phyloP scores from a whole-genome alignment of 2,113 vertebrate genomes.

The Strigops habroptila region DNA sequence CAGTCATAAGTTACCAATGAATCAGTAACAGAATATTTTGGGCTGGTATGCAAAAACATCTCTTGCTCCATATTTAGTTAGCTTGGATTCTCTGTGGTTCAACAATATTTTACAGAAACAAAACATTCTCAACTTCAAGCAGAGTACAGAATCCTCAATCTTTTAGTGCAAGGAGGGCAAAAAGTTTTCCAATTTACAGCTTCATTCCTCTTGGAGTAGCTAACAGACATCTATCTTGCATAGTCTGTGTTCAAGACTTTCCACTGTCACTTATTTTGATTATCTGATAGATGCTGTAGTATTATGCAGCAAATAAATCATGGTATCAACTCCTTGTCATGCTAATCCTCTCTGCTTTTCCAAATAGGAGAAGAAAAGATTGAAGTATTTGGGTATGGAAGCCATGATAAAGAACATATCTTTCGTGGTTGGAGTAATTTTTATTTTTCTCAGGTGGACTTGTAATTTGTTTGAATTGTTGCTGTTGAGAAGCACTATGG shows the following conservation, averaged over 20 bases:
- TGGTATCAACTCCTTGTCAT: not conserved
- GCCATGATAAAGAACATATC: not conserved
- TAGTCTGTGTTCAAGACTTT: not conserved
- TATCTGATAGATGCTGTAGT: not conserved
- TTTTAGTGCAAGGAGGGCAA: not conserved
- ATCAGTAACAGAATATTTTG: conserved; percentile 33
- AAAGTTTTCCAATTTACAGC: not conserved
- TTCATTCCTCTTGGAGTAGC: not conserved
- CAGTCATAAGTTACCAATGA: conserved; percentile 7
- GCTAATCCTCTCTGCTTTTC: not conserved
- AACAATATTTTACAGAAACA: not conserved
- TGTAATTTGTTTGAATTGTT: not conserved
- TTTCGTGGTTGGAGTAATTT: not conserved
- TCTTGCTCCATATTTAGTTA: conserved; percentile 7
- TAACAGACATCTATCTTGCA: not conserved
- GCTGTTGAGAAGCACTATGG: not conserved
- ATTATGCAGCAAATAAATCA: not conserved
- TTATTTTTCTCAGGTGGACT: not conserved
- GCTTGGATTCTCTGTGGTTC: conserved; percentile 12
- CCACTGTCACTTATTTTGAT: not conserved
- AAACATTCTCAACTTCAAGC: not conserved
- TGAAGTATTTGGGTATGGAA: not conserved
- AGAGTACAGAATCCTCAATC: not conserved
- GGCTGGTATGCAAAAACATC: conserved; percentile 21
- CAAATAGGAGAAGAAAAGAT: not conserved